Evolutionary conservation across 2,888 invertebrate species (phyloP), one percentile per base, ranked within the genome.

Genomic region (Chalcis sispes): DNA sequence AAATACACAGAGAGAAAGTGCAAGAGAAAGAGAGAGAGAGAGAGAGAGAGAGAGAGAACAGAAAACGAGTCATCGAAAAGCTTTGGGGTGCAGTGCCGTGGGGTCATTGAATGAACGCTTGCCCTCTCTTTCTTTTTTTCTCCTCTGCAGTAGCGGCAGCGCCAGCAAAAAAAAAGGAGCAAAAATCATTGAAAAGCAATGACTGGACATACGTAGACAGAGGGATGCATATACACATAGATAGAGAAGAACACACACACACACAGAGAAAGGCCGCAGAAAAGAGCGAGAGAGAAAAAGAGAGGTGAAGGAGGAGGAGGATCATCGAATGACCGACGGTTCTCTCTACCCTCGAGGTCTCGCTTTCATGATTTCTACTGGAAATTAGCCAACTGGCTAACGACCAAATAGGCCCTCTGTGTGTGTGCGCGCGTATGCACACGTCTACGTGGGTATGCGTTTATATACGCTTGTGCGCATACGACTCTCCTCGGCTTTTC

Each of bases 311-410:
- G 42, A 48, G 52, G 54, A 76, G 84, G 83, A 84, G 86, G 84
- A 85, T 88, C 88, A 88, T 88, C 86, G 85, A 88, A 88, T 88
- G 88, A 88, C 87, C 81, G 32, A 62, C 25, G 36, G 52, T 36
- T 61, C 72, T 58, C 29, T 77, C 61, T 77, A 75, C 79, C 80
- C 75, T 76, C 83, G 82, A 80, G 81, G 72, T 64, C 66, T 82
- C 80, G 86, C 86, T 88, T 86, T 87, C 85, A 85, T 87, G 87
- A 87, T 87, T 87, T 83, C 86, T 87, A 85, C 86, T 88, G 88
- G 88, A 88, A 88, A 88, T 88, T 88, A 88, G 88, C 88, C 88
- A 88, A 87, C 88, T 88, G 88, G 87, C 88, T 88, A 85, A 88
- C 88, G 86, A 88, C 85, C 88, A 88, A 88, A 87, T 86, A 85